These are phyloP conservation scores for Dryas iulia DNA, from an alignment of 1,140 invertebrate species.

Conservation along the genomic window DNA sequence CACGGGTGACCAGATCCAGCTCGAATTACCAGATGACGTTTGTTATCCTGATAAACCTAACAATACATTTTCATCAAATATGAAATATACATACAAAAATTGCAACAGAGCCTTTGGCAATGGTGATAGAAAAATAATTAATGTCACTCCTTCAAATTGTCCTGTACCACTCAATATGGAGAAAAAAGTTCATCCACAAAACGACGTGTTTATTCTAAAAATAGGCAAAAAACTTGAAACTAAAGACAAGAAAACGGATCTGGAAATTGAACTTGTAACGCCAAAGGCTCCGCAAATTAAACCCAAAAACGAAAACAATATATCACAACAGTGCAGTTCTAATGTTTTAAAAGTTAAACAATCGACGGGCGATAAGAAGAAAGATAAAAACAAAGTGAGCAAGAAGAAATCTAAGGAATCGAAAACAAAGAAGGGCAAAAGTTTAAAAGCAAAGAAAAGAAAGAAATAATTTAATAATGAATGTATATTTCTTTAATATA, in stretches of 20 bases:
- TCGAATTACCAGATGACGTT: conserved; percentile 57
- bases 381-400: conserved; percentile 36
- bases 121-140: conserved; percentile 61
- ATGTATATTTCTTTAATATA: not conserved
- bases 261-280: conserved; percentile 70
- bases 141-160: conserved; percentile 65
- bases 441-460: conserved; percentile 18
- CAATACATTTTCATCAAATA: conserved; percentile 55
- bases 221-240: conserved; percentile 73
- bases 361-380: conserved; percentile 36
- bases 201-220: conserved; percentile 73
- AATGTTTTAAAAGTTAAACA: conserved; percentile 40
- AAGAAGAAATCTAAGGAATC: conserved; percentile 39
- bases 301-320: conserved; percentile 39
- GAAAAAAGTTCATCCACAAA: conserved; percentile 57
- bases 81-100: conserved; percentile 62
- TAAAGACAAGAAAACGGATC: conserved; percentile 71
- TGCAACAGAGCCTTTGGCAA: conserved; percentile 42
- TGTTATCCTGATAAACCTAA: conserved; percentile 37
- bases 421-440: conserved; percentile 33
- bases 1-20: conserved; percentile 69
- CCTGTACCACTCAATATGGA: conserved; percentile 59
- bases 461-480: conserved; percentile 5
- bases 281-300: conserved; percentile 53
- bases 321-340: conserved; percentile 54